Evolutionary conservation across 2,113 vertebrate species (phyloP).

Genomic region (Gambusia affinis): DNA sequence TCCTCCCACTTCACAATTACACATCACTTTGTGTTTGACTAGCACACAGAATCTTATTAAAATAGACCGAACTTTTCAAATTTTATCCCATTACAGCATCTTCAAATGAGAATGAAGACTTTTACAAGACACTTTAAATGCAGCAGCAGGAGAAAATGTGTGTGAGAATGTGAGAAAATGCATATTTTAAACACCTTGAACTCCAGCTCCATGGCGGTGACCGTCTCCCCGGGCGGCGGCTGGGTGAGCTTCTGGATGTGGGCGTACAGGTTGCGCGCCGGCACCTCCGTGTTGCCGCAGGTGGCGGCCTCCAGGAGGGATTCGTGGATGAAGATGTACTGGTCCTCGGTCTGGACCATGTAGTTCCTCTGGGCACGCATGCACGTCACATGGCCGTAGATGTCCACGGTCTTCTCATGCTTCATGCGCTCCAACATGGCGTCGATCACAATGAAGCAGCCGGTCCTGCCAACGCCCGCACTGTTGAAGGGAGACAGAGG

Average conservation of each 20-base stretch:
- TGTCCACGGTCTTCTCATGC: slow-evolving; percentile 94
- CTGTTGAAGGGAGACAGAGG: slow-evolving; percentile 63
- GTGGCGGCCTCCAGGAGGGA: slow-evolving; percentile 92
- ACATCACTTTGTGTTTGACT: neutral
- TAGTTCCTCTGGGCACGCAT: slow-evolving; percentile 97
- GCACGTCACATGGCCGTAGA: slow-evolving; percentile 95
- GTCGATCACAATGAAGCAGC: slow-evolving; percentile 94
- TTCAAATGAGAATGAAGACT: too few relatives aligned
- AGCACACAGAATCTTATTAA: neutral
- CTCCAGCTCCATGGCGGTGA: slow-evolving; percentile 94
- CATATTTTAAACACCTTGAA: slow-evolving; percentile 86
- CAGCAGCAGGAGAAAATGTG: too few relatives aligned
- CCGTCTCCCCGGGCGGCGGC: slow-evolving; percentile 91
- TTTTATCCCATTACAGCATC: neutral
- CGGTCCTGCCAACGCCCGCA: slow-evolving; percentile 92
- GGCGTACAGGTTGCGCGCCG: slow-evolving; percentile 91
- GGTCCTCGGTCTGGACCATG: slow-evolving; percentile 98
- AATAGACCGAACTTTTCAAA: neutral
- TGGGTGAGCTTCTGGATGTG: slow-evolving; percentile 97
- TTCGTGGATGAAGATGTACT: slow-evolving; percentile 97
- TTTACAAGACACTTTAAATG: neutral
- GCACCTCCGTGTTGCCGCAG: slow-evolving; percentile 91
- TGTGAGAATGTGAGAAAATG: too few relatives aligned
- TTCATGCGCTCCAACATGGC: slow-evolving; percentile 97
- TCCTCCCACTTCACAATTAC: neutral